Base-by-base conservation (phyloP, 2,888 invertebrate genomes). In the Coremacera marginata region DNA sequence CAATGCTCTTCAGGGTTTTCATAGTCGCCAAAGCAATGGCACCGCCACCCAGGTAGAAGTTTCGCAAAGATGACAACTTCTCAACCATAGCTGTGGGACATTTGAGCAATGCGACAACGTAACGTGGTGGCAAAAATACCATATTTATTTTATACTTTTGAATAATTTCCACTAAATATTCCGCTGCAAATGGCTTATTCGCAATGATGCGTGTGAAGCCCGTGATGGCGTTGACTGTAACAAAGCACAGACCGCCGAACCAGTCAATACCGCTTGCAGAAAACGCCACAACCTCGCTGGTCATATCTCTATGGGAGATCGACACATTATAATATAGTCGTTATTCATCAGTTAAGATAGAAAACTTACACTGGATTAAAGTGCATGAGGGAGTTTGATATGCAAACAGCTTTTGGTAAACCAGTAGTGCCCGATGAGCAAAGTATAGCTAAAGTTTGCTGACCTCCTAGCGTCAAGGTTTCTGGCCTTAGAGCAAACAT, bases 371-470 rank as follows among this genome's bases (percentile, higher is more conserved):
- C 9, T 7, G 19, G 1, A 31, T 27, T 31, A 5, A 25, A 9
- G 16, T 52, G 5, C 8, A 62, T 16, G 0, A 25, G 37, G 14
- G 22, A 9, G n/a, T 74, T 52, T 0, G 74, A 31, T 14, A 74
- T 16, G 7, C 65, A 52, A 16, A n/a, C n/a, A n/a, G n/a, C n/a
- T n/a, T n/a, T n/a, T n/a, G n/a, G n/a, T n/a, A n/a, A n/a, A n/a
- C n/a, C 87, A 84, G 86, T 86, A 5, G 87, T 86, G 3, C 88
- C 88, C 2, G 86, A 87, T 0, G 88, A 86, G 76, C 85, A 85
- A 8, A 87, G 55, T 62, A 88, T 86, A 4, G 80, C 84, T 34
- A 84, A 80, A 3, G 84, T 83, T 76, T 86, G 84, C 67, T 82
- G 81, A 0, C 79, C 80, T 1, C 84, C 84, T 57, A 22, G 0